phyloP scores from a whole-genome alignment of 2,113 vertebrate genomes.

The Telmatochromis brichardi region DNA sequence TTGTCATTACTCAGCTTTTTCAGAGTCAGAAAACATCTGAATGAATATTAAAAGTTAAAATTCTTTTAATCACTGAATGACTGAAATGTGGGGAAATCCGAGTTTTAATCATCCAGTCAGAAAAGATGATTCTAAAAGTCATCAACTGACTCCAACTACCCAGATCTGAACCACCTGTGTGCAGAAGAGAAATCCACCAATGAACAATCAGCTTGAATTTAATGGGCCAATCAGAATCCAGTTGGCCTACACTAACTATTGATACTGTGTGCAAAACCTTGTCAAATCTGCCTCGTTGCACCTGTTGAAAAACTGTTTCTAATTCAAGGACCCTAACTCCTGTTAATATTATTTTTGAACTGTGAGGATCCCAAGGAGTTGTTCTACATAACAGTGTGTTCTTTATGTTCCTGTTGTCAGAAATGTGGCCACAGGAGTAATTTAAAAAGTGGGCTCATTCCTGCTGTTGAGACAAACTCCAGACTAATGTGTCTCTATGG shows the following conservation, averaged over 20 bases:
- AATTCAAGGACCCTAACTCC: fast-evolving
- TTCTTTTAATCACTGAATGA: not conserved
- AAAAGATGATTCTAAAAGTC: not conserved
- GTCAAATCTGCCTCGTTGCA: not conserved
- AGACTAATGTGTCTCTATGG: fast-evolving
- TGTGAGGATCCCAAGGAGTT: not conserved
- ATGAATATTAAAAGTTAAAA: fast-evolving
- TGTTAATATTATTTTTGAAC: not conserved
- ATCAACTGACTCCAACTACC: not conserved
- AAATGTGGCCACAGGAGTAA: not conserved
- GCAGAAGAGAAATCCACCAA: not conserved
- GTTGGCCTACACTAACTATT: not conserved
- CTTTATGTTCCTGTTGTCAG: not conserved
- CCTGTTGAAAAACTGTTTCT: not conserved
- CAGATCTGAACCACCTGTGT: not conserved
- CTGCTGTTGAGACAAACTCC: not conserved
- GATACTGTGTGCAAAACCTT: not conserved
- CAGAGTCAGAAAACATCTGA: not conserved
- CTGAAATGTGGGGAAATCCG: fast-evolving
- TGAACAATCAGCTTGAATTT: fast-evolving
- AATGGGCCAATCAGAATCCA: not conserved
- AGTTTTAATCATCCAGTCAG: not conserved
- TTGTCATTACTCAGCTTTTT: not conserved
- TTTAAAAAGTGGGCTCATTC: not conserved
- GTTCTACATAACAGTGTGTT: not conserved